Conservation (phyloP, 2,797 vertebrate genomes). For the Gastrophryne carolinensis region DNA sequence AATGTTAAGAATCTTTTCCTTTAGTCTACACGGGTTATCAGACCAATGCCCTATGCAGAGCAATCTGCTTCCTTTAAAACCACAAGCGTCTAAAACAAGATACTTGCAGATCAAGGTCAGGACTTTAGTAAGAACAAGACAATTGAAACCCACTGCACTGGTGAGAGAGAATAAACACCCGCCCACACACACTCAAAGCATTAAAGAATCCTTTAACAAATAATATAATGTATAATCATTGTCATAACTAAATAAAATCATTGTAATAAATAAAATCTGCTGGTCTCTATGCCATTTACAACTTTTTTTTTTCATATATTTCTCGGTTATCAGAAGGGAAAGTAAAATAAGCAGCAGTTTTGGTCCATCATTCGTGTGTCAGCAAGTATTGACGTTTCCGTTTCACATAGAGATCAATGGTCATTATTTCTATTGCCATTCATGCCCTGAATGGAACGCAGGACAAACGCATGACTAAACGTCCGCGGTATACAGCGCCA, state of each 20-base stretch:
- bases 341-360: neutral
- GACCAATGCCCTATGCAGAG: neutral
- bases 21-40: conserved; percentile 4
- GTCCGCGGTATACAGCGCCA: neutral
- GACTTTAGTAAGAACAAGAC: neutral
- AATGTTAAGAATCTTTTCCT: too few species aligned
- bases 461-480: neutral
- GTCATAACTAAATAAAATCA: too few species aligned
- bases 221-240: too few species aligned
- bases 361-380: neutral
- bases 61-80: conserved; percentile 16
- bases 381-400: neutral
- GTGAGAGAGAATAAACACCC: neutral
- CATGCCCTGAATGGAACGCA: neutral
- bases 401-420: neutral
- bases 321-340: neutral
- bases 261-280: too few species aligned
- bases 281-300: too few species aligned
- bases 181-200: too few species aligned
- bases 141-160: neutral
- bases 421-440: neutral
- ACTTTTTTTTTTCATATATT: too few species aligned
- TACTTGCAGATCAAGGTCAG: conserved; percentile 25
- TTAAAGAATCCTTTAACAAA: too few species aligned
- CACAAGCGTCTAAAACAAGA: conserved; percentile 35